Evolutionary conservation across 2,113 vertebrate species (phyloP).

Genomic region (Sporophila hypoxantha): DNA sequence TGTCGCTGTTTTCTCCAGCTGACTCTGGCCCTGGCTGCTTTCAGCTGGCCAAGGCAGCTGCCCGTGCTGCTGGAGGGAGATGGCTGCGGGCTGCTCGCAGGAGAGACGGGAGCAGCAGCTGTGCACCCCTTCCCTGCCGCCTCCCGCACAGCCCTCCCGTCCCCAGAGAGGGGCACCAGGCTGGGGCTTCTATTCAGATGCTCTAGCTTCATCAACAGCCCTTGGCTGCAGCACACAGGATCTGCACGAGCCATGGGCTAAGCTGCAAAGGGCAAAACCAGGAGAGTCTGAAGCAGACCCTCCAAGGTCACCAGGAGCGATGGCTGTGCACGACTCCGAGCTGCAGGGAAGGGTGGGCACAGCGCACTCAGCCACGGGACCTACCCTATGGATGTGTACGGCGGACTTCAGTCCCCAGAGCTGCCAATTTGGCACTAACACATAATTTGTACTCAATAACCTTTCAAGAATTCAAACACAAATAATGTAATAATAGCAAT

Average conservation of each 20-base stretch:
- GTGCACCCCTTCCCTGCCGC: fast-evolving
- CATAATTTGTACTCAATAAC: constrained; percentile 29
- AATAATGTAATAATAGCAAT: constrained; percentile 56
- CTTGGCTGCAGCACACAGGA: background rate
- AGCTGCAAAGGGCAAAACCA: background rate
- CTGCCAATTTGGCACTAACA: background rate
- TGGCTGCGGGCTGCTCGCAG: background rate
- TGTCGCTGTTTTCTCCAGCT: background rate
- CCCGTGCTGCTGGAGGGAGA: background rate
- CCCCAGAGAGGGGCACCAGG: fast-evolving
- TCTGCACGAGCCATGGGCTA: fast-evolving
- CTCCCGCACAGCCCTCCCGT: fast-evolving
- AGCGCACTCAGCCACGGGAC: fast-evolving
- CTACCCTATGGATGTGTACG: background rate
- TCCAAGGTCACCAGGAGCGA: fast-evolving
- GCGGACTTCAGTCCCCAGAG: background rate
- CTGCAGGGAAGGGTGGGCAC: background rate
- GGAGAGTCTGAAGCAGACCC: fast-evolving
- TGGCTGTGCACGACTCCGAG: fast-evolving
- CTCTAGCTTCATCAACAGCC: background rate
- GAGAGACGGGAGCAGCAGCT: background rate
- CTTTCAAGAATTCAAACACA: constrained; percentile 17
- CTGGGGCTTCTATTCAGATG: background rate
- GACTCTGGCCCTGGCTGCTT: constrained; percentile 2
- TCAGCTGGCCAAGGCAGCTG: constrained; percentile 42